Conservation (phyloP, 2,113 vertebrate genomes). For the Scopus umbretta region DNA sequence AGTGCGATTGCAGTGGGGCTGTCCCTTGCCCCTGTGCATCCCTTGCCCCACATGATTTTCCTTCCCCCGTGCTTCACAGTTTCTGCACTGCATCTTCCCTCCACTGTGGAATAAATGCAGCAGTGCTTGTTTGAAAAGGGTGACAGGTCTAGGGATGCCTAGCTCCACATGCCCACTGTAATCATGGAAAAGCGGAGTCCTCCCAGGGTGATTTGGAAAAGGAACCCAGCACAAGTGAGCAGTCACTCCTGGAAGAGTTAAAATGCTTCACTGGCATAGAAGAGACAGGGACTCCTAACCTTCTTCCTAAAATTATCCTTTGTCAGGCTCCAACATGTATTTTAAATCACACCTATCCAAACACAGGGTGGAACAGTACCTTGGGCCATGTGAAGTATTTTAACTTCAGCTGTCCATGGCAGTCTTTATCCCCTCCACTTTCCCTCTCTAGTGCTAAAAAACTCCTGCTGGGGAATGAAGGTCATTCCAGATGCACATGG, state of each 20-base stretch:
- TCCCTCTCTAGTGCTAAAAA: background rate
- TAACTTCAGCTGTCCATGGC: background rate
- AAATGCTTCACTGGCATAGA: background rate
- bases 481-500: background rate
- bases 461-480: background rate
- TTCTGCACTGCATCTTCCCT: background rate
- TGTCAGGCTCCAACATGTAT: background rate
- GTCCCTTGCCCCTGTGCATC: background rate
- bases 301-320: background rate
- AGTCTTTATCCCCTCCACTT: background rate
- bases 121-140: background rate
- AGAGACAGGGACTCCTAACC: background rate
- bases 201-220: background rate
- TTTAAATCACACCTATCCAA: background rate
- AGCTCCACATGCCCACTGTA: background rate
- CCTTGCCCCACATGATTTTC: background rate
- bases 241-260: background rate
- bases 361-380: background rate
- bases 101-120: background rate
- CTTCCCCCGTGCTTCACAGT: background rate
- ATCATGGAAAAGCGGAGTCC: rapidly evolving
- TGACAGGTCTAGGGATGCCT: background rate
- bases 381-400: background rate
- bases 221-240: background rate
- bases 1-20: background rate